Evolutionary conservation across 2,797 vertebrate genomes (phyloP), one percentile per base, ranked within the genome.

Genomic region (Rhinogobio ventralis): DNA sequence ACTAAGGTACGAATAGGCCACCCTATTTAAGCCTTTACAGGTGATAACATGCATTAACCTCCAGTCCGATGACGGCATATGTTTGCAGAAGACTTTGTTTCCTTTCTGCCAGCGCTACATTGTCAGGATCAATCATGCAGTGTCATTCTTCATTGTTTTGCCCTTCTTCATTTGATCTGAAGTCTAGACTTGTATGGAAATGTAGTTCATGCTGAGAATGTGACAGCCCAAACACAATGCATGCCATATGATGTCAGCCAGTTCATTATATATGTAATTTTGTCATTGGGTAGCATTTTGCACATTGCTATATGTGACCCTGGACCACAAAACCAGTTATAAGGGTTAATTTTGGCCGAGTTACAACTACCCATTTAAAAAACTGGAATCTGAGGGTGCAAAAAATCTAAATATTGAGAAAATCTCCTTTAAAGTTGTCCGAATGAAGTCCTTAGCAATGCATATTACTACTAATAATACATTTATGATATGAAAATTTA

Each of bases 1-100:
- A 14, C 25, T 62, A 39, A 33, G 13, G 30, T 71, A 60, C 20
- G 3, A 60, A 46, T 60, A 45, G 25, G 62, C 19, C 20, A 39
- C 55, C 74, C n/a, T 77, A 46, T 72, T 79, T 57, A 77, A 76
- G 51, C 68, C 82, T 85, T 72, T 20, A 33, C 83, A 62, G 66
- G 28, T 62, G 67, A 79, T 42, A 25, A 30, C 66, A 72, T 20
- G 75, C 28, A 33, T 68, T 84, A 84, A 68, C 39, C 82, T 55
- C 62, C 23, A 51, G 64, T 49, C 25, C 19, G 39, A 51, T 84
- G 64, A 83, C 10, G 11, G 46, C 46, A 67, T 83, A 49, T 83
- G n/a, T 67, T 76, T 64, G 23, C 28, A 74, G 15, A 83, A 66
- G 30, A n/a, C n/a, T 25, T 60, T 60, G 11, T 62, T 68, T 82